Percentiles rank a stretch among this genome's conserved stretches.
phyloP scores from a whole-genome alignment of 2,113 vertebrate species.

The Amblyopsis rosae region DNA sequence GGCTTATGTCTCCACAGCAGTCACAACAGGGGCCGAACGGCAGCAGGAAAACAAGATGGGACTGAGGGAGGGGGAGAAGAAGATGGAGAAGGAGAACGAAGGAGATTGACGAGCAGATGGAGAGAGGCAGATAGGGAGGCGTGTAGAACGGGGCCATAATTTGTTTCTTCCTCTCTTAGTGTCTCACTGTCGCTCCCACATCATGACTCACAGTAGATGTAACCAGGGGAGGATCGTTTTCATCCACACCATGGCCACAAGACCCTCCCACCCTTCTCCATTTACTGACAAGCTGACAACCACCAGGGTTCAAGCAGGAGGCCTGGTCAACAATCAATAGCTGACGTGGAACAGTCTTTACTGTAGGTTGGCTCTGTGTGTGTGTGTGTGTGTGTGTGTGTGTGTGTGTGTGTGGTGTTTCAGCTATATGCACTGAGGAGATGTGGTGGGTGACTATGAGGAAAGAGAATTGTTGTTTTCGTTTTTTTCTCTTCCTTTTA shows the following conservation, averaged over 20 bases:
- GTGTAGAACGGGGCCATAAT: too few species aligned
- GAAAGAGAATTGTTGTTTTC: neutral
- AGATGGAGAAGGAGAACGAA: neutral
- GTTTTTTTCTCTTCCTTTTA: slow-evolving; percentile 20
- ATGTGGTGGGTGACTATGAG: neutral
- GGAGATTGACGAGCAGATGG: neutral
- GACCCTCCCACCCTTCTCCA: neutral
- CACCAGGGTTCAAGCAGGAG: neutral
- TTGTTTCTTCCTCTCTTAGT: too few species aligned
- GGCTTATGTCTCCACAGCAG: slow-evolving; percentile 50
- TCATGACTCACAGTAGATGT: neutral
- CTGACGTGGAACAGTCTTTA: neutral
- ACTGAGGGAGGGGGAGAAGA: neutral
- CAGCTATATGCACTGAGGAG: too few species aligned
- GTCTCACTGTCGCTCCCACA: too few species aligned
- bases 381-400: neutral
- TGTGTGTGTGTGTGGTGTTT: neutral
- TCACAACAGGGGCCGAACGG: slow-evolving; percentile 43
- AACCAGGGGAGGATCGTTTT: neutral
- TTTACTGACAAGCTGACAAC: neutral
- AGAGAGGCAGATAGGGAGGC: neutral
- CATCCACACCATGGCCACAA: neutral
- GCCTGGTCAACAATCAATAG: slow-evolving; percentile 4
- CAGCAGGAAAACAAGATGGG: neutral
- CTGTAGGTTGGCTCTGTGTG: slow-evolving; percentile 2